A percentile compares a stretch with the other conserved stretches of the same genome.
These are phyloP conservation scores for Antedon mediterranea DNA, from an alignment of 53 echinoderm and acorn worm species.

Conservation along the genomic window DNA sequence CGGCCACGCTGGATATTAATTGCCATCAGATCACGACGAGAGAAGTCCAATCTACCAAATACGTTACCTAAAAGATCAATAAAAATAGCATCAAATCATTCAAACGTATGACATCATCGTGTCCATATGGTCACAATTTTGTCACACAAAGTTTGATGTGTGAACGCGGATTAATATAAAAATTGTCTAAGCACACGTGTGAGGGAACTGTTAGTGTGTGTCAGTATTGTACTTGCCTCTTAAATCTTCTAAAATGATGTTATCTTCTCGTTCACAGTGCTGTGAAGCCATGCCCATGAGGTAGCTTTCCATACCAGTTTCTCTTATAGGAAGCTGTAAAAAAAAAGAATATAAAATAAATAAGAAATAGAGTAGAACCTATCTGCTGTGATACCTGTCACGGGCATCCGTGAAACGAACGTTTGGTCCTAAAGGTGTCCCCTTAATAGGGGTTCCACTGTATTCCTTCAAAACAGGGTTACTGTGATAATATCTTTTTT, in stretches of 20 bases:
- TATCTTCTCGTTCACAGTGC: conserved; percentile 76
- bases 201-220: too few species aligned
- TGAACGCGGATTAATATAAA: too few species aligned
- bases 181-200: too few species aligned
- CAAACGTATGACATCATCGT: too few species aligned
- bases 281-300: conserved; percentile 94
- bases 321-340: conserved; percentile 54
- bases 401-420: not conserved
- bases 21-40: conserved; percentile 94
- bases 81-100: too few species aligned
- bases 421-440: not conserved
- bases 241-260: conserved; percentile 80
- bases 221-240: conserved; percentile 39
- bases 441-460: too few species aligned
- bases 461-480: too few species aligned
- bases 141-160: too few species aligned
- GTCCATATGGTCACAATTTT: too few species aligned
- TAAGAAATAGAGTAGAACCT: not conserved
- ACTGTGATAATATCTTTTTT: too few species aligned
- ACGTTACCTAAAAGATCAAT: conserved; percentile 72
- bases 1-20: conserved; percentile 89
- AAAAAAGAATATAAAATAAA: not conserved
- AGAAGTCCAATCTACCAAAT: conserved; percentile 90
- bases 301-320: conserved; percentile 62
- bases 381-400: not conserved